These are phyloP conservation scores for Vandiemenella viatica DNA, from an alignment of 2,888 invertebrate genomes.

Conservation along the genomic window DNA sequence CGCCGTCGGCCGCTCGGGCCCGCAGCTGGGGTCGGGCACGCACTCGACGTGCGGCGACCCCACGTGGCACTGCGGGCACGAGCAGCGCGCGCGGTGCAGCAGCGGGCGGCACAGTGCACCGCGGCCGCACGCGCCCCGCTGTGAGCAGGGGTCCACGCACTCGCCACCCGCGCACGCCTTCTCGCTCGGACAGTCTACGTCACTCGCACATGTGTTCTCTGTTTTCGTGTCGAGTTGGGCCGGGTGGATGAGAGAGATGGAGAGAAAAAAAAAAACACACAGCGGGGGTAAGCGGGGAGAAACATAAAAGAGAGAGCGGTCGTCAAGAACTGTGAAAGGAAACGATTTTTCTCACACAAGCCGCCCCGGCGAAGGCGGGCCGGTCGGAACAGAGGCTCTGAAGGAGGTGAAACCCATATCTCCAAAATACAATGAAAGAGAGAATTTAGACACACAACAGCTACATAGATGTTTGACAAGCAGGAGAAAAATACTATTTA, in stretches of 20 bases:
- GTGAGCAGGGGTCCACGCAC: slow-evolving; percentile 80
- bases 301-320: too few relatives aligned
- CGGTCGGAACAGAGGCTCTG: slow-evolving; percentile 22
- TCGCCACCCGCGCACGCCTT: slow-evolving; percentile 81
- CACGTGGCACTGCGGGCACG: slow-evolving; percentile 75
- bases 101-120: slow-evolving; percentile 79
- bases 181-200: slow-evolving; percentile 82
- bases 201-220: slow-evolving; percentile 81
- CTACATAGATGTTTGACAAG: background rate
- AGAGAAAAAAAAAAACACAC: too few relatives aligned
- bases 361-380: too few relatives aligned
- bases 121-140: slow-evolving; percentile 75
- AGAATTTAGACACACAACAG: background rate
- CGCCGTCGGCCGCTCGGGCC: slow-evolving; percentile 34
- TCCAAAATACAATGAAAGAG: background rate
- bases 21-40: slow-evolving; percentile 63
- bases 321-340: slow-evolving; percentile 81
- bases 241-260: slow-evolving; percentile 28
- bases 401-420: slow-evolving; percentile 1
- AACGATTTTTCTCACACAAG: slow-evolving; percentile 56
- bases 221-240: slow-evolving; percentile 1
- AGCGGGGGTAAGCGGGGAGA: too few relatives aligned
- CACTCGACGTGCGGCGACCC: slow-evolving; percentile 70
- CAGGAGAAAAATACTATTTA: too few relatives aligned
- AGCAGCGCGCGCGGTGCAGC: slow-evolving; percentile 71